Percentiles rank a stretch among this genome's conserved stretches.
phyloP scores from a whole-genome alignment of 2,113 vertebrate species.

The Eleginops maclovinus region DNA sequence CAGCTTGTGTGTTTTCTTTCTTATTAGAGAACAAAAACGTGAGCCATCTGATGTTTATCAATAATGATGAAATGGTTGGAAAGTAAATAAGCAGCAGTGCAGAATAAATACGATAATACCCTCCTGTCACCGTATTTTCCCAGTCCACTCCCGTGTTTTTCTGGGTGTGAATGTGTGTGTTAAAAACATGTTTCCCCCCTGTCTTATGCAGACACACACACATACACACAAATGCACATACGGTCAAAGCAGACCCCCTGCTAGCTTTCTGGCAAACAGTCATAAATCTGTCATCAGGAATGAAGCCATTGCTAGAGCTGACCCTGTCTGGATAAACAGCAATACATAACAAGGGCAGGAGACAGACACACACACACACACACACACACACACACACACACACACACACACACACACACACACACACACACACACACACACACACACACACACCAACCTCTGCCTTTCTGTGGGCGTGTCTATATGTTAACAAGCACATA shows the following conservation, averaged over 20 bases:
- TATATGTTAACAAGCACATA: slow-evolving; percentile 27
- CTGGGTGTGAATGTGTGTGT: slow-evolving; percentile 73
- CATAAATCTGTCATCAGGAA: slow-evolving; percentile 85
- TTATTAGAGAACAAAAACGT: slow-evolving; percentile 53
- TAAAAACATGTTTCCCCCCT: slow-evolving; percentile 77
- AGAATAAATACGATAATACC: slow-evolving; percentile 70
- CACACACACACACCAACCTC: slow-evolving; percentile 82
- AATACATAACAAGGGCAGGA: slow-evolving; percentile 80
- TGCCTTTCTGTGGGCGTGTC: neutral
- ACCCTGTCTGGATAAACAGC: slow-evolving; percentile 84
- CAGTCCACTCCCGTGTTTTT: slow-evolving; percentile 75
- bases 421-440: neutral
- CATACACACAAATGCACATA: slow-evolving; percentile 10
- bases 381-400: too few relatives aligned
- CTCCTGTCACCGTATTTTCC: slow-evolving; percentile 65
- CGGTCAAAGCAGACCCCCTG: slow-evolving; percentile 74
- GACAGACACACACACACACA: slow-evolving; percentile 76
- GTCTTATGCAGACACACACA: slow-evolving; percentile 47
- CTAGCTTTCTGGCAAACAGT: slow-evolving; percentile 83
- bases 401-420: too few relatives aligned
- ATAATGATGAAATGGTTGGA: slow-evolving; percentile 53
- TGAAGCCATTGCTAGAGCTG: slow-evolving; percentile 80
- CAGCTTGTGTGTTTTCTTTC: slow-evolving; percentile 25
- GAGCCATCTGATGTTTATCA: slow-evolving; percentile 68
- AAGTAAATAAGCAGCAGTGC: slow-evolving; percentile 73